Conservation (phyloP, 1,140 invertebrate genomes). For the Ceratitis capitata region DNA sequence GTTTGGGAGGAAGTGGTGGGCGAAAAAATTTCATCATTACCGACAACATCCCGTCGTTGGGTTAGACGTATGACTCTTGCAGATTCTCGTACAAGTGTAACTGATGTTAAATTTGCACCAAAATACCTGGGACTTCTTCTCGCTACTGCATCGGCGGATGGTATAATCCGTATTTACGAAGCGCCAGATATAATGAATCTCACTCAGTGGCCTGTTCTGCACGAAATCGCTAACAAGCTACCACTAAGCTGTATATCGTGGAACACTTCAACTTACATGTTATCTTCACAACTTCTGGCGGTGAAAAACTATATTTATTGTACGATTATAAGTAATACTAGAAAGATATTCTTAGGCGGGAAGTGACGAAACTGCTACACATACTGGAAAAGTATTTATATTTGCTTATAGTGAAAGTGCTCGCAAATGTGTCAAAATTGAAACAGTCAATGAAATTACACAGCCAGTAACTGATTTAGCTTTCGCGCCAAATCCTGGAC, state of each 20-base stretch:
- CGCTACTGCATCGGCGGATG: constrained; percentile 89
- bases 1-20: constrained; percentile 97
- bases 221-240: constrained; percentile 91
- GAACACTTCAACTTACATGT: constrained; percentile 90
- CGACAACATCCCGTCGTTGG: constrained; percentile 85
- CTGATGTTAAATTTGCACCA: constrained; percentile 97
- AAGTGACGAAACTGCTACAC: constrained; percentile 60
- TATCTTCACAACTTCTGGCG: constrained; percentile 88
- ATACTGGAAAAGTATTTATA: constrained; percentile 81
- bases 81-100: constrained; percentile 90
- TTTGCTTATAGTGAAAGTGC: constrained; percentile 87
- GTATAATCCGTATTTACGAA: constrained; percentile 95
- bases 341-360: constrained; percentile 53
- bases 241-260: constrained; percentile 91
- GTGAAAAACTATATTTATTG: constrained; percentile 70
- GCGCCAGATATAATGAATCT: constrained; percentile 98
- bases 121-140: constrained; percentile 91
- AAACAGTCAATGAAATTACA: constrained; percentile 81
- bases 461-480: constrained; percentile 95
- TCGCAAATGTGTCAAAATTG: constrained; percentile 86
- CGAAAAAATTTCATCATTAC: constrained; percentile 76
- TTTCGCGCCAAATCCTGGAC: constrained; percentile 96
- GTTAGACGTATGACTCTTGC: constrained; percentile 90
- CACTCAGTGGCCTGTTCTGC: constrained; percentile 94
- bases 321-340: neutral